A percentile compares a stretch with the other conserved stretches of the same genome.
Conservation (phyloP, 1,140 invertebrate genomes). For the Drosophila teissieri region DNA sequence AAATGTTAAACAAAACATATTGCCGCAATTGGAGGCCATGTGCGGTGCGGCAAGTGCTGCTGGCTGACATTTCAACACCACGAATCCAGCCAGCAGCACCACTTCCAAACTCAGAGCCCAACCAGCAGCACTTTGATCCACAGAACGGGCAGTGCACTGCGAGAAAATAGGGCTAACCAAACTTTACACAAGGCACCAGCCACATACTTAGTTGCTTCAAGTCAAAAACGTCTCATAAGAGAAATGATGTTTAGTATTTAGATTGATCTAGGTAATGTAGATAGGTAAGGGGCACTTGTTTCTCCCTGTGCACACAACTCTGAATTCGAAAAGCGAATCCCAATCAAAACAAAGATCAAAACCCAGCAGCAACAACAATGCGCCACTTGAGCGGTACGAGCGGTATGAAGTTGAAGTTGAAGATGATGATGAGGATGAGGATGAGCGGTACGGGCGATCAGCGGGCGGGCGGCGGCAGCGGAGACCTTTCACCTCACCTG, state of each 20-base stretch:
- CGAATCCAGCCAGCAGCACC: constrained; percentile 10
- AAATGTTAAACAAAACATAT: constrained; percentile 76
- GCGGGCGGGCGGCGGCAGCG: constrained; percentile 16
- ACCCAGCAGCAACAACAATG: constrained; percentile 24
- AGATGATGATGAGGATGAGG: not conserved
- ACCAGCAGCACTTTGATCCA: constrained; percentile 2
- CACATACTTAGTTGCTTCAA: too few species aligned
- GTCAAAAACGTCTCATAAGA: too few species aligned
- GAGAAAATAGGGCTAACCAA: not conserved
- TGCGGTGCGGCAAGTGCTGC: constrained; percentile 60
- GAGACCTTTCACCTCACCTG: constrained; percentile 51
- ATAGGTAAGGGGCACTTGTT: not conserved
- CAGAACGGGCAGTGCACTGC: not conserved
- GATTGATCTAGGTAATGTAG: not conserved
- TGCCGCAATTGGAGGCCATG: constrained; percentile 72
- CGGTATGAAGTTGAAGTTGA: constrained; percentile 13
- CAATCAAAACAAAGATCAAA: constrained; percentile 72
- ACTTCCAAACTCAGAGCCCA: not conserved
- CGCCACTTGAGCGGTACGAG: constrained; percentile 42
- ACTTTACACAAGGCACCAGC: too few species aligned
- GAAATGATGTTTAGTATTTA: not conserved
- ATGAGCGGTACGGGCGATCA: constrained; percentile 19
- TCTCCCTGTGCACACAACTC: not conserved
- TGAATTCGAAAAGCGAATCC: constrained; percentile 31
- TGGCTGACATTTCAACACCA: constrained; percentile 74